These are phyloP conservation scores for Drosophila persimilis DNA, from an alignment of 1,140 invertebrate species.

Conservation along the genomic window DNA sequence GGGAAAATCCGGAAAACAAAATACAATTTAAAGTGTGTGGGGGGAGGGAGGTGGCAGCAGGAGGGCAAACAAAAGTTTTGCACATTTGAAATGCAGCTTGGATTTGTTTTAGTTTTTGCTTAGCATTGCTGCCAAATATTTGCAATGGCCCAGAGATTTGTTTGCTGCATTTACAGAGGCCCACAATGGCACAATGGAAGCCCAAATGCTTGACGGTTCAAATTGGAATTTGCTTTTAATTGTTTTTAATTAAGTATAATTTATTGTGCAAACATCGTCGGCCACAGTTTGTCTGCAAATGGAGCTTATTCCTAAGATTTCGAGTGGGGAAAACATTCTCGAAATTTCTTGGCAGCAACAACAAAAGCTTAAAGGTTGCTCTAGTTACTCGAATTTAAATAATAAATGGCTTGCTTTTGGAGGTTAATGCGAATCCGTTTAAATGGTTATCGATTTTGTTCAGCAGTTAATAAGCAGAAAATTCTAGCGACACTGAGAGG, in stretches of 20 bases:
- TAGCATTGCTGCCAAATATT: conserved; percentile 69
- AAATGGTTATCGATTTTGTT: conserved; percentile 36
- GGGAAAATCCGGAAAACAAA: conserved; percentile 22
- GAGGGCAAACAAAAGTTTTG: conserved; percentile 54
- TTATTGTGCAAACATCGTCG: conserved; percentile 71
- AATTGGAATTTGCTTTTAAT: conserved; percentile 75
- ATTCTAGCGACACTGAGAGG: no score
- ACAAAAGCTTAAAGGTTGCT: not conserved
- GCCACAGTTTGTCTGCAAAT: conserved; percentile 40
- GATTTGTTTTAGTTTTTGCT: conserved; percentile 74
- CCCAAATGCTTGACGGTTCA: conserved; percentile 36
- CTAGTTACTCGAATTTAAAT: conserved; percentile 12
- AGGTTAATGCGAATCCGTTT: not conserved
- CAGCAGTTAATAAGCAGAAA: conserved; percentile 17
- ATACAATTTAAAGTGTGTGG: conserved; percentile 24
- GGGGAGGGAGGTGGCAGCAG: not conserved
- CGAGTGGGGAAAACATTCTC: not conserved
- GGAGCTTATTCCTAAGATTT: not conserved
- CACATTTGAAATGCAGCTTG: conserved; percentile 70
- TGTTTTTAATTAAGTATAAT: conserved; percentile 81
- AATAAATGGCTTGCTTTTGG: conserved; percentile 1
- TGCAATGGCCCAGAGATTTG: conserved; percentile 53
- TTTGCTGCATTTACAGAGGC: conserved; percentile 27
- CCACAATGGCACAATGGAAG: conserved; percentile 40
- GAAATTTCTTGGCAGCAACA: no score